Conservation (phyloP, 1,140 invertebrate genomes). For the Bombus superbus region DNA sequence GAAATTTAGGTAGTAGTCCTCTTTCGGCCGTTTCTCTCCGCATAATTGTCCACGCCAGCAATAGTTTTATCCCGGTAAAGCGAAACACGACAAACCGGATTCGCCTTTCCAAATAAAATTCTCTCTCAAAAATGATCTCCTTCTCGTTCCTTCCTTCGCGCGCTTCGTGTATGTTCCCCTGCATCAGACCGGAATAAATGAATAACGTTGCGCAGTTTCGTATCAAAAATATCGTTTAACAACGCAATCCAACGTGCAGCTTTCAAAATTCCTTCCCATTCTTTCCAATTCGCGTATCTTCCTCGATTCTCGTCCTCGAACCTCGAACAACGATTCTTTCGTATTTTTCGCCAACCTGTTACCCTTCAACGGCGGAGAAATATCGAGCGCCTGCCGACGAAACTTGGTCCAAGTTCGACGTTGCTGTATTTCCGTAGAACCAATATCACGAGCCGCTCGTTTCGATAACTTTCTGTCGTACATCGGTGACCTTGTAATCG, state of each 20-base stretch:
- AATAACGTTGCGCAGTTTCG: not conserved
- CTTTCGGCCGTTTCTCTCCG: not conserved
- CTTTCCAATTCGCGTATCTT: too few relatives aligned
- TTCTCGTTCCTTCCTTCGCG: too few relatives aligned
- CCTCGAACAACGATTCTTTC: too few relatives aligned
- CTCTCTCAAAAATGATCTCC: not conserved
- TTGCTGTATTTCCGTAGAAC: too few relatives aligned
- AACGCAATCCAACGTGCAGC: not conserved
- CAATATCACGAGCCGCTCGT: too few relatives aligned
- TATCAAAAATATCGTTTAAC: not conserved
- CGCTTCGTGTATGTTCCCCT: not conserved
- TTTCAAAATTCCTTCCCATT: not conserved
- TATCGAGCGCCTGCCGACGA: too few relatives aligned
- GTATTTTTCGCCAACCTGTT: too few relatives aligned
- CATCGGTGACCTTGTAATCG: too few relatives aligned
- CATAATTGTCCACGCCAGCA: conserved; percentile 2
- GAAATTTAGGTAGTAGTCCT: not conserved
- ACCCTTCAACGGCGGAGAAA: too few relatives aligned
- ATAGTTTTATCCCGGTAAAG: conserved; percentile 10
- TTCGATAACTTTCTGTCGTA: too few relatives aligned
- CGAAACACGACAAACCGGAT: conserved; percentile 16
- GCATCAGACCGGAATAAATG: not conserved
- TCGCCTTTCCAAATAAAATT: not conserved
- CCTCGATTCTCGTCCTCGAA: too few relatives aligned
- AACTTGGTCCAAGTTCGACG: too few relatives aligned